Evolutionary conservation across 2,113 vertebrate genomes (phyloP), one percentile per base, ranked within the genome.

Genomic region (Ochotona princeps): DNA sequence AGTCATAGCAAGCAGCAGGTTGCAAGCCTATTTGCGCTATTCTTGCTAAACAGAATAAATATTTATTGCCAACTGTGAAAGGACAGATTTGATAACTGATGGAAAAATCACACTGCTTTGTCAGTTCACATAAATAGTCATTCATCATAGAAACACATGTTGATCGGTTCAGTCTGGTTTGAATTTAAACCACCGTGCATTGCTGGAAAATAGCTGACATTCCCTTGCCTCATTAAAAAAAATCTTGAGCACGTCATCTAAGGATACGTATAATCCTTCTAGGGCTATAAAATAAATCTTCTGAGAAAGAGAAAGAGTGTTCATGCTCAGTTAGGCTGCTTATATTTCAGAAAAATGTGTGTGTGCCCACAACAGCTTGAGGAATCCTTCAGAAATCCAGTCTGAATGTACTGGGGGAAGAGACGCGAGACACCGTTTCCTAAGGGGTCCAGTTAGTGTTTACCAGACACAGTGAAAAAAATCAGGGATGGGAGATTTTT

Each of bases 111-210:
- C n/a, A 94, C 38, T 89, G 44, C 82, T 97, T 96, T 97, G 95
- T 96, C 95, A 94, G 90, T 92, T 97, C 96, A 92, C 49, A 80
- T 80, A 97, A 98, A 97, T 94, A 98, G 96, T 94, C 97, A 97
- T 96, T 97, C 82, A 96, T 97, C 89, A 97, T 95, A 97, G 94
- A 96, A 97, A 95, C 81, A 32, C 89, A 78, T 88, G 96, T 89
- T 92, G 97, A 94, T 96, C 66, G 96, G 63, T 67, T 88, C 92
- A 89, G 91, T 90, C 91, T 98, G 97, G 86, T 91, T 94, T 96
- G 90, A 86, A 98, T 98, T 97, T 97, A 96, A 97, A 96, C 38
- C 57, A 57, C 89, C 94, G 97, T 91, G 32, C 87, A 91, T 95
- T 97, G 93, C 96, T 95, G 67, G 73, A 65, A 96, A 96, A 96